Percentiles rank a stretch among this genome's conserved stretches.
phyloP scores from a whole-genome alignment of 2,888 invertebrate genomes.

The Lepidochitona cinerea region DNA sequence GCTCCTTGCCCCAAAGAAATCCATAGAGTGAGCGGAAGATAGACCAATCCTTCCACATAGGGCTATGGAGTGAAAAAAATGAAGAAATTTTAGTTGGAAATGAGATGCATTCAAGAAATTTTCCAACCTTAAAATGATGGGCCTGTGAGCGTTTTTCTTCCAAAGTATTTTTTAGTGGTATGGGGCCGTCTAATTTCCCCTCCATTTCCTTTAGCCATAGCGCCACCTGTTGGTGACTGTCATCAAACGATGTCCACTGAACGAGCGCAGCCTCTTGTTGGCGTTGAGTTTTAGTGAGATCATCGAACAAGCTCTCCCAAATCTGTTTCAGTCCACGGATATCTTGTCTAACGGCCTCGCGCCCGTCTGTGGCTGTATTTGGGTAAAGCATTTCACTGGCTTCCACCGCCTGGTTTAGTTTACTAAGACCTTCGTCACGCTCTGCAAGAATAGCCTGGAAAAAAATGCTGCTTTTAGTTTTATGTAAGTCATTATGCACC shows the following conservation, averaged over 20 bases:
- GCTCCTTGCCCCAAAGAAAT: too few relatives aligned
- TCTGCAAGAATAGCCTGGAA: slow-evolving; percentile 76
- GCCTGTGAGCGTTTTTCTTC: slow-evolving; percentile 91
- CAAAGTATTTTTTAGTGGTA: slow-evolving; percentile 86
- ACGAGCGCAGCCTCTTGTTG: slow-evolving; percentile 89
- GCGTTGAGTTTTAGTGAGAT: slow-evolving; percentile 86
- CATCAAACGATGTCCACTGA: slow-evolving; percentile 94
- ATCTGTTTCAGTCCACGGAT: slow-evolving; percentile 84
- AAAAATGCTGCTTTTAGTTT: too few relatives aligned
- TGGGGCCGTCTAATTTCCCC: slow-evolving; percentile 81
- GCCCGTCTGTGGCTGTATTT: slow-evolving; percentile 91
- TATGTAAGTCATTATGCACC: too few relatives aligned
- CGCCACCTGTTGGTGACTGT: slow-evolving; percentile 83
- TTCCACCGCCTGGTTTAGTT: slow-evolving; percentile 81
- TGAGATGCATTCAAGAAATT: not conserved
- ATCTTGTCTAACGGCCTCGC: slow-evolving; percentile 90
- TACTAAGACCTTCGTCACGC: slow-evolving; percentile 86
- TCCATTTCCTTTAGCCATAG: slow-evolving; percentile 85
- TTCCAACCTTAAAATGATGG: slow-evolving; percentile 54
- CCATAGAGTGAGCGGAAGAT: too few relatives aligned
- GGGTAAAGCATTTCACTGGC: slow-evolving; percentile 92
- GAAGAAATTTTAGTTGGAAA: too few relatives aligned
- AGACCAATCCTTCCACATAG: too few relatives aligned
- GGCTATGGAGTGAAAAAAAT: too few relatives aligned
- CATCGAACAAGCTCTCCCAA: slow-evolving; percentile 90